These are phyloP conservation scores for Vireo griseus DNA, from an alignment of 2,797 vertebrate genomes.

Conservation along the genomic window DNA sequence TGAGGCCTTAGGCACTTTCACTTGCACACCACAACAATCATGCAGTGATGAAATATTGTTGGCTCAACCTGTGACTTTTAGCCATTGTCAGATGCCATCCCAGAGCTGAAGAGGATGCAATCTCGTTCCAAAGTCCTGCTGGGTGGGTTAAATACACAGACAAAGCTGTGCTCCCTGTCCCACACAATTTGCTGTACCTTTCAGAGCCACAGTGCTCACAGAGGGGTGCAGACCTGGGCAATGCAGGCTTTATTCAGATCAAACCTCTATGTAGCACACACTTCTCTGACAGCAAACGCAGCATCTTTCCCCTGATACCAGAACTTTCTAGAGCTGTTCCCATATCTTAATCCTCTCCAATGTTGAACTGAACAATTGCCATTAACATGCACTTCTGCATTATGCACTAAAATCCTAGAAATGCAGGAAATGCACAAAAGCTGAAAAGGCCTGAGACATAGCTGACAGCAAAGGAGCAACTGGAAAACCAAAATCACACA, in stretches of 20 bases:
- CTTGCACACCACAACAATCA: neutral
- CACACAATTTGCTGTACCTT: neutral
- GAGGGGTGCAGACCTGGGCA: neutral
- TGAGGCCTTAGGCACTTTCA: neutral
- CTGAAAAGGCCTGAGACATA: neutral
- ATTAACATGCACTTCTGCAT: neutral
- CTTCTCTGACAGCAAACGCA: neutral
- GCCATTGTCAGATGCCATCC: neutral
- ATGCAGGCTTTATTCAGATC: fast-evolving
- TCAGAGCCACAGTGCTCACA: neutral
- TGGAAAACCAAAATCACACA: neutral
- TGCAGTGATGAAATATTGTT: neutral
- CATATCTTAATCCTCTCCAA: neutral
- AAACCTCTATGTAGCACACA: too few species aligned
- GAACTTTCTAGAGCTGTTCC: neutral
- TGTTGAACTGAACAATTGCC: neutral
- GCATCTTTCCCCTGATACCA: neutral
- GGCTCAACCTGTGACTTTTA: neutral
- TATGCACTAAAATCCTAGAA: neutral
- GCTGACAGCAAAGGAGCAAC: neutral
- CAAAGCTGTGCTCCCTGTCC: neutral
- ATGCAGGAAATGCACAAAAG: neutral
- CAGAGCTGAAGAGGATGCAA: neutral
- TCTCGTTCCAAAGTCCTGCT: neutral
- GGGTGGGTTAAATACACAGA: neutral